Percentiles rank a stretch among this genome's conserved stretches.
Conservation (phyloP, 2,113 vertebrate species). For the Bettongia penicillata region DNA sequence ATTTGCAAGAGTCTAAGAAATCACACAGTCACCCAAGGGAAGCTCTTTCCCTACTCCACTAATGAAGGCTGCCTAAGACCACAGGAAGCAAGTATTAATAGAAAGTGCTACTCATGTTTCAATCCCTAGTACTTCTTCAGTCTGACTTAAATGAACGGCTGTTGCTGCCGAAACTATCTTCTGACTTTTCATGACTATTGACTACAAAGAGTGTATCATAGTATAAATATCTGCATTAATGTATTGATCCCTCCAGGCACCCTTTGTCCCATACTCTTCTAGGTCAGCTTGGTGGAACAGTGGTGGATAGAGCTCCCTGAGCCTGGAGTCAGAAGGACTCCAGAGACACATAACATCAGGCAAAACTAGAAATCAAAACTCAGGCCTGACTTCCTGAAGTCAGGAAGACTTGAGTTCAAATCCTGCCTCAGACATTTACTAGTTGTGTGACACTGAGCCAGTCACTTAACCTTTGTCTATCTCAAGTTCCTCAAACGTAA, state of each 20-base stretch:
- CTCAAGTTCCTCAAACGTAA: too few relatives aligned
- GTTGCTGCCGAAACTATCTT: not conserved
- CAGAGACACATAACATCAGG: not conserved
- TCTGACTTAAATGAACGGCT: not conserved
- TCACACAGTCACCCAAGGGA: not conserved
- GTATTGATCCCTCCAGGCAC: not conserved
- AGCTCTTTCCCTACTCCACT: not conserved
- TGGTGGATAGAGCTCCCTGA: not conserved
- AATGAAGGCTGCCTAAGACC: not conserved
- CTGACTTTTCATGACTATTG: not conserved
- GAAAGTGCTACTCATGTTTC: not conserved
- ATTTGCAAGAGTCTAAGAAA: slow-evolving; percentile 20
- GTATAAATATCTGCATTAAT: not conserved
- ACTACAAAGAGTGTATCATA: not conserved
- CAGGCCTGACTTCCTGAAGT: too few relatives aligned
- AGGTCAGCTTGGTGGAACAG: too few relatives aligned
- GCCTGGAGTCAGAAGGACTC: not conserved
- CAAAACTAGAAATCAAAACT: not conserved
- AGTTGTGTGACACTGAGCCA: too few relatives aligned
- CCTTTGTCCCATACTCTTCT: not conserved
- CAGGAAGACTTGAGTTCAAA: too few relatives aligned
- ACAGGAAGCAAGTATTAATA: not conserved
- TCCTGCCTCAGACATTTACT: too few relatives aligned
- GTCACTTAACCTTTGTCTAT: too few relatives aligned
- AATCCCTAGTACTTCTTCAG: not conserved